Conservation (phyloP, 2,888 invertebrate species). For the Tuberolachnus salignus region DNA sequence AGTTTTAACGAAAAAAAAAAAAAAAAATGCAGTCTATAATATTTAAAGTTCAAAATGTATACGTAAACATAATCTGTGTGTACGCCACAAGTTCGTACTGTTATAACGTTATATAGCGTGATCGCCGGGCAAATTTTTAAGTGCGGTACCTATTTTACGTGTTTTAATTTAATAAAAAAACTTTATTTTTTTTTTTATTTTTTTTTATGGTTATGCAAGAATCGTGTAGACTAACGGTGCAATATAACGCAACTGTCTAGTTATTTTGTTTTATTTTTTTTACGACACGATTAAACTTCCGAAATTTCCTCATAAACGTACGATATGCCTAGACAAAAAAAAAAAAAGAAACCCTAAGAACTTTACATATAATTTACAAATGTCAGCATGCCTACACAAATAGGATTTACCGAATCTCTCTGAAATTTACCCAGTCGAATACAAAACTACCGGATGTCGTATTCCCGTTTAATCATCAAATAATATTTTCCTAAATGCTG, state of each 20-base stretch:
- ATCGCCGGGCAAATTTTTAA: background rate
- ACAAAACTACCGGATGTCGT: no score
- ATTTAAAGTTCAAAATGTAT: no score
- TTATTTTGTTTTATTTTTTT: background rate
- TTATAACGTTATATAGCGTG: constrained; percentile 1
- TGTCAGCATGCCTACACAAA: no score
- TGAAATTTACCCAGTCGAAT: no score
- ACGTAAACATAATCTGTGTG: background rate
- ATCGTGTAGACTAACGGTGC: constrained; percentile 3
- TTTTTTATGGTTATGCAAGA: constrained; percentile 24
- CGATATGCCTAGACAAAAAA: background rate
- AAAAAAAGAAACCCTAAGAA: background rate
- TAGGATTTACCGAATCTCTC: no score
- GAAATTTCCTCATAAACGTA: constrained; percentile 6
- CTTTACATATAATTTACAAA: no score
- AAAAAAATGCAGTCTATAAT: no score
- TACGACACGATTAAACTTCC: constrained; percentile 22
- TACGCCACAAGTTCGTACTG: background rate
- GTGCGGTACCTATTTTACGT: constrained; percentile 24
- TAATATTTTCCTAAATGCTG: no score
- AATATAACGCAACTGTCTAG: constrained; percentile 39
- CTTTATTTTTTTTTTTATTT: no score
- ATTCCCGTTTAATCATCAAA: no score
- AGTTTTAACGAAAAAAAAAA: no score
- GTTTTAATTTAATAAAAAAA: constrained; percentile 53